Percentiles rank a stretch among this genome's conserved stretches.
Conservation (phyloP, 2,113 vertebrate species). For the Cisticola juncidis region DNA sequence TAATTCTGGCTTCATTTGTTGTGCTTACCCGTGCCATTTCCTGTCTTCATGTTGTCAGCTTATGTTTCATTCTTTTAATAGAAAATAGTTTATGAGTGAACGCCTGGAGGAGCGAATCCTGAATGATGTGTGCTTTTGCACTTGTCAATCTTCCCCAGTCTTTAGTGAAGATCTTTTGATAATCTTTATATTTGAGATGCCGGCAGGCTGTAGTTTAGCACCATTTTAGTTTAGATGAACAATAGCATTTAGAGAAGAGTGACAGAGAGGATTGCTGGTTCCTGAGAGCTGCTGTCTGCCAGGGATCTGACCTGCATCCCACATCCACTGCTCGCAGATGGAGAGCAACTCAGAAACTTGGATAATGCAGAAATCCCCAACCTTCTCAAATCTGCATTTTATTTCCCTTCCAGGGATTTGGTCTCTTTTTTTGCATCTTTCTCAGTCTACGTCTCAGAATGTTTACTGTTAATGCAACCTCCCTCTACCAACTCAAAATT, state of each 20-base stretch:
- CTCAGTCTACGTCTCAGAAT: background rate
- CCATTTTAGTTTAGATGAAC: conserved; percentile 13
- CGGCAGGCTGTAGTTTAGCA: conserved; percentile 8
- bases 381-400: background rate
- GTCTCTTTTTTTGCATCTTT: background rate
- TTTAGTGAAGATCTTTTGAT: conserved; percentile 36
- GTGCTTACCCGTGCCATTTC: conserved; percentile 1
- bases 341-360: background rate
- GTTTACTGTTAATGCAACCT: background rate
- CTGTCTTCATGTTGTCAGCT: conserved; percentile 28
- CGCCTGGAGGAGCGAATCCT: background rate
- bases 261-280: background rate
- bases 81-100: conserved; percentile 33
- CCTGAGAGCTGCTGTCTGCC: background rate
- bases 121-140: conserved; percentile 54
- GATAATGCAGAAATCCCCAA: background rate
- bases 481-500: background rate
- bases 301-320: background rate
- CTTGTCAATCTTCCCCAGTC: conserved; percentile 54
- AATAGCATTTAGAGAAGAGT: background rate
- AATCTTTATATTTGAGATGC: conserved; percentile 25
- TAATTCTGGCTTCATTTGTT: conserved; percentile 19
- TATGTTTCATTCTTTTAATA: conserved; percentile 43
- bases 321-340: background rate
- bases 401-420: background rate